Base-by-base conservation (phyloP, 2,113 vertebrate genomes). In the Lampris megalopsis region DNA sequence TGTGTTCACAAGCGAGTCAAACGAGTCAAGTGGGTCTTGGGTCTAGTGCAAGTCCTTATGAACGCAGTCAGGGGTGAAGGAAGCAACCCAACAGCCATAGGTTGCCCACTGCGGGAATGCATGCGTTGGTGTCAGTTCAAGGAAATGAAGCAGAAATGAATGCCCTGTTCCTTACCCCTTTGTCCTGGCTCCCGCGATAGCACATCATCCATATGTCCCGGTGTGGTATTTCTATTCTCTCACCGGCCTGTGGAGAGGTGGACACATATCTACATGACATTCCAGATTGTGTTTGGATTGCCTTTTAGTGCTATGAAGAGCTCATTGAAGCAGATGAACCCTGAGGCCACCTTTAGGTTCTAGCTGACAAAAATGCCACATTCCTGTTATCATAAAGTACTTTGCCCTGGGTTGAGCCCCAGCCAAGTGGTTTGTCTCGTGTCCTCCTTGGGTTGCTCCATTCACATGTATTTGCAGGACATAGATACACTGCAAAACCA, bases 311-410 rank as follows among this genome's bases (percentile, higher is more conserved):
- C 11, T 70, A 72, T 69, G 70, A 76, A 63, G 43, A 56, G 54
- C 24, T 43, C 13, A 35, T 58, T 6, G 61, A 72, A 64, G 36
- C 52, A 62, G 50, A 62, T 73, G 43, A 77, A 78, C 73, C 70
- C 73, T 0, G 36, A 57, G 75, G 63, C 11, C 54, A 68, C 72
- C 74, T 62, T 66, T 81, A 54, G 65, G 75, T 81, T 68, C 56
- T n/a, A 59, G 62, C 73, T 64, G 79, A 65, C 73, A 63, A 70
- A 90, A 89, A 66, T 57, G 54, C 54, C 88, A 91, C 81, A 2
- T 42, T 66, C 37, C 63, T 82, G 88, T 80, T 72, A 82, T 72
- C 64, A n/a, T 53, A 48, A 56, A 36, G 24, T 37, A 57, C 57
- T 57, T 47, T 53, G 60, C 11, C 5, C 24, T 58, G 35, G 69